Evolutionary conservation across 2,113 vertebrate genomes (phyloP), one percentile per base, ranked within the genome.

Genomic region (Eudyptes chrysolophus): DNA sequence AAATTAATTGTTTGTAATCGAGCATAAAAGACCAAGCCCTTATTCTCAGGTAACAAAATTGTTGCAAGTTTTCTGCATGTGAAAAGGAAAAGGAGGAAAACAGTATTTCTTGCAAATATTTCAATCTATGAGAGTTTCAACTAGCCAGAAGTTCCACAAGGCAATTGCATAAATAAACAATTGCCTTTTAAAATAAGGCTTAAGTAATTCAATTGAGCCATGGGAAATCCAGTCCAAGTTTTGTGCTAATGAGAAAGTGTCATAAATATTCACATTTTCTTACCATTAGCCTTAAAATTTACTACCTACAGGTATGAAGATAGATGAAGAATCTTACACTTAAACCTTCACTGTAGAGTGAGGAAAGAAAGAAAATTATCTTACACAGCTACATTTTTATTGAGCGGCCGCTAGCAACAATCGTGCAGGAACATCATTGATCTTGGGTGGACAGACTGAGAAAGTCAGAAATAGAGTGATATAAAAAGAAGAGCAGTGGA

Each of bases 211-310:
- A 95, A 49, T 16, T 86, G 95, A 96, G 92, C 86, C 60, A 77
- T 87, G 60, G 81, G 92, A 97, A 96, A 96, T 52, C 48, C 62
- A 89, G 76, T 75, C 44, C 44, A 79, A 92, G 48, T 69, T 94
- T 76, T 76, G 51, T 74, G n/a, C 87, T 95, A 97, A 97, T 94
- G 91, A 97, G 72, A 30, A 82, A 54, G 18, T 75, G 26, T 92
- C 92, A 96, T 97, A 97, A 97, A 97, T 97, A 97, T 96, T 97
- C 94, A 95, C 79, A 87, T 95, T 95, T 92, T 95, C 83, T 83
- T 95, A 90, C 75, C 65, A 78, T 92, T 96, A 94, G 42, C 79
- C 74, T 91, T 74, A 96, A 94, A 95, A 95, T 88, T 95, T 94
- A 72, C 84, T 95, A 92, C 58, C 82, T 84, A 68, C 79, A 97